Conservation (phyloP, 2,113 vertebrate species). For the Stictonetta naevosa region DNA sequence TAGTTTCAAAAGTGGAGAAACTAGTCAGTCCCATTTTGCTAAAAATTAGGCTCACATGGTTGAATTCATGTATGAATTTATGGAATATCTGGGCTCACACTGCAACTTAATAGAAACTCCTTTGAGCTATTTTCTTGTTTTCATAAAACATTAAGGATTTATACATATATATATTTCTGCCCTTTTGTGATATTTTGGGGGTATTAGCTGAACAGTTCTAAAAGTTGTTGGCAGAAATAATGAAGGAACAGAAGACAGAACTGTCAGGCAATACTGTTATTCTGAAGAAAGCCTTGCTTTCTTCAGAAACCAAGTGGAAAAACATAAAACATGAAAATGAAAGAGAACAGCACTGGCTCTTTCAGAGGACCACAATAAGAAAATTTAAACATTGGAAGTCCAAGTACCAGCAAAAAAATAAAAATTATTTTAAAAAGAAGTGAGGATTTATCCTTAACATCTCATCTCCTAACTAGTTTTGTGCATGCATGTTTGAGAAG, state of each 20-base stretch:
- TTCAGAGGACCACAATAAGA: background rate
- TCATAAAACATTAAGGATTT: background rate
- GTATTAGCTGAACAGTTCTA: background rate
- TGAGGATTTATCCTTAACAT: background rate
- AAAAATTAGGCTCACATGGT: background rate
- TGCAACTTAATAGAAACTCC: background rate
- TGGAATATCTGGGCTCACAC: background rate
- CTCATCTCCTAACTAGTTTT: background rate
- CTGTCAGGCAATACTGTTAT: background rate
- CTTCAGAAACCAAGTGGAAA: background rate
- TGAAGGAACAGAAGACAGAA: background rate
- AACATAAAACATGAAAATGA: background rate
- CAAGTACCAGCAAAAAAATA: background rate
- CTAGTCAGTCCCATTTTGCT: background rate
- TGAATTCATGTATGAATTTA: background rate
- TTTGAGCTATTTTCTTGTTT: background rate
- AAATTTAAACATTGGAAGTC: fast-evolving
- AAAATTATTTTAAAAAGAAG: too few species aligned
- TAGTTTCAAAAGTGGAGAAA: background rate
- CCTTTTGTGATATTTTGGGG: background rate
- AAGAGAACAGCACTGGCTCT: background rate
- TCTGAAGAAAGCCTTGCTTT: background rate
- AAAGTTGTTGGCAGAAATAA: background rate
- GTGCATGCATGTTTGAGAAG: background rate
- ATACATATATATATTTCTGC: background rate